Conservation (phyloP, 1,140 invertebrate genomes). For the Lithobius niger region DNA sequence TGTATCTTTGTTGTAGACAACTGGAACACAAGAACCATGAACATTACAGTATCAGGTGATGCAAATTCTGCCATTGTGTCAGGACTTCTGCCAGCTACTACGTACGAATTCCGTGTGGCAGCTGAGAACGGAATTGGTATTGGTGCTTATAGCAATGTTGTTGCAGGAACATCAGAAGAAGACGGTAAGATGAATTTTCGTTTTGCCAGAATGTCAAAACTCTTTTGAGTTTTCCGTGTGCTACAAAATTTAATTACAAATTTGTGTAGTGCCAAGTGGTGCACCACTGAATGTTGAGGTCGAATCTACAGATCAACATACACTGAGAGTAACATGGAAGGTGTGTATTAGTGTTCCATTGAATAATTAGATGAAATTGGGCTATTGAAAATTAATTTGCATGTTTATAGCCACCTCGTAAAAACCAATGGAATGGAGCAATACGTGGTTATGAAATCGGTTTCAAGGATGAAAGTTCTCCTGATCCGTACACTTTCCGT, state of each 20-base stretch:
- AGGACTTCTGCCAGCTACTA: conserved; percentile 75
- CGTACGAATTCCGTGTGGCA: conserved; percentile 81
- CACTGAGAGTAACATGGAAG: background rate
- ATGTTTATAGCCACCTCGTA: too few species aligned
- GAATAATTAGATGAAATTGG: too few species aligned
- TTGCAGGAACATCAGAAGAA: conserved; percentile 86
- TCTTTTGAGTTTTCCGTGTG: too few species aligned
- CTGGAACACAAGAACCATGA: background rate
- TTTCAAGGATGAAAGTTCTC: too few species aligned
- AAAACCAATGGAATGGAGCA: too few species aligned
- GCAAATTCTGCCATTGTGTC: conserved; percentile 61
- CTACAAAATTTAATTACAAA: too few species aligned
- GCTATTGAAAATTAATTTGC: too few species aligned
- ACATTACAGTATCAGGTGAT: conserved; percentile 49
- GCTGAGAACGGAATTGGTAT: conserved; percentile 89
- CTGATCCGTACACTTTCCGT: too few species aligned
- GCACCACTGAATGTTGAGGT: background rate
- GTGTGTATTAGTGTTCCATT: too few species aligned
- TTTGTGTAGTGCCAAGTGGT: background rate
- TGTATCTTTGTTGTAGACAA: background rate
- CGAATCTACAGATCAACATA: background rate
- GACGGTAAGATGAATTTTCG: conserved; percentile 50
- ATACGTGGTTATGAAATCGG: too few species aligned
- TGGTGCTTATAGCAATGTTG: conserved; percentile 77
- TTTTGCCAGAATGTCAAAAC: too few species aligned